Evolutionary conservation across 2,113 vertebrate species (phyloP).

Genomic region (Zosterops japonicus): DNA sequence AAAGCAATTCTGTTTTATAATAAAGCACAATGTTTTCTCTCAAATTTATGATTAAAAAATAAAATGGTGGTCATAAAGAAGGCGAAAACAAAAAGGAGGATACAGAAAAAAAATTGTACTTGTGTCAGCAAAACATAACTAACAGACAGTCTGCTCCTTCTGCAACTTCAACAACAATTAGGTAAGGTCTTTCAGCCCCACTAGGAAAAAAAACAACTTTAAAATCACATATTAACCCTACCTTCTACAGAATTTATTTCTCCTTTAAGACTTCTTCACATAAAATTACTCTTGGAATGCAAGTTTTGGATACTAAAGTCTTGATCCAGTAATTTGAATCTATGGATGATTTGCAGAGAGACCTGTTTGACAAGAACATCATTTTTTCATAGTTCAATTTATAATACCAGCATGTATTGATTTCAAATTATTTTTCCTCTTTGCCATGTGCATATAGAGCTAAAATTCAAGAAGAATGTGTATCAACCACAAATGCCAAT

Average conservation of each 20-base stretch:
- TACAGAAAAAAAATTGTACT: not conserved
- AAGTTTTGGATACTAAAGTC: not conserved
- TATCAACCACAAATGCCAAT: conserved; percentile 24
- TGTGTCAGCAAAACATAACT: not conserved
- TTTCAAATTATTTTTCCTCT: conserved; percentile 46
- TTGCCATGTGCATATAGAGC: conserved; percentile 17
- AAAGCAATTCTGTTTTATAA: not conserved
- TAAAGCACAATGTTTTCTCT: not conserved
- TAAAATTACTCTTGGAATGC: not conserved
- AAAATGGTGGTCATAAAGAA: not conserved
- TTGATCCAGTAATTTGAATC: not conserved
- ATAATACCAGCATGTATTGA: conserved; percentile 28
- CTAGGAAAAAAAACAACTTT: not conserved
- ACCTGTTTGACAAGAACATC: not conserved
- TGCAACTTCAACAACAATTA: not conserved
- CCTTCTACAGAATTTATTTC: not conserved
- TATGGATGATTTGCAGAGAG: not conserved
- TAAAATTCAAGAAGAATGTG: not conserved
- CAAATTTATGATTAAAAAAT: not conserved
- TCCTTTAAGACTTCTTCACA: not conserved
- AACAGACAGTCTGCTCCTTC: not conserved
- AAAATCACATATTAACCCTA: not conserved
- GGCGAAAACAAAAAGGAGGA: not conserved
- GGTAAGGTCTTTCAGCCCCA: not conserved
- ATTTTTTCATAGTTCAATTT: conserved; percentile 9